Percentiles rank a stretch among this genome's conserved stretches.
Evolutionary conservation across 2,888 invertebrate species (phyloP).

Genomic region (Margaritifera margaritifera): DNA sequence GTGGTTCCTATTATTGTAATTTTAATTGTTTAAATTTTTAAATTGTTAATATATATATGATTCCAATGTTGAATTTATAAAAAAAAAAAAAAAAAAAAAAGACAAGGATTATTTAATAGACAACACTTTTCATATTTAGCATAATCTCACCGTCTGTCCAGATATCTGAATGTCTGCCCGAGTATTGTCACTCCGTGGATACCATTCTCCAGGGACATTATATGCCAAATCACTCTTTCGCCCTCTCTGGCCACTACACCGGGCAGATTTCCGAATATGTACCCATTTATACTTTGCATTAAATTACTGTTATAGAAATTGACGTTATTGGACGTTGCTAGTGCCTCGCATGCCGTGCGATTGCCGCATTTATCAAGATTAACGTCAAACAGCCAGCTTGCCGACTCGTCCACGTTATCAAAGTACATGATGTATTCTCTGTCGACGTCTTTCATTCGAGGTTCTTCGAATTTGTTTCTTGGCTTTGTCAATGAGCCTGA

Average conservation of each 20-base stretch:
- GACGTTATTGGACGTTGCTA: conserved; percentile 4
- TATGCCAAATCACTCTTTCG: conserved; percentile 33
- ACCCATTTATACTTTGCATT: conserved; percentile 41
- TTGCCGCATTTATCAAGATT: conserved; percentile 40
- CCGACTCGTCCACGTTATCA: conserved; percentile 44
- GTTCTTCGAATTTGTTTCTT: not conserved
- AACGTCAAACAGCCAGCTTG: conserved; percentile 36
- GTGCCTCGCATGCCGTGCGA: conserved; percentile 17
- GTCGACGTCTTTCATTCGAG: conserved; percentile 33
- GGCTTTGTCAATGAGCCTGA: not conserved
- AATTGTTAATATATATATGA: no score
- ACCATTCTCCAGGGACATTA: conserved; percentile 29
- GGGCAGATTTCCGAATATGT: conserved; percentile 37
- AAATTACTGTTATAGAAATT: conserved; percentile 14
- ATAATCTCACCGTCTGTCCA: no score
- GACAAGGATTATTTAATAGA: no score
- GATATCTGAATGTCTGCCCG: conserved; percentile 14
- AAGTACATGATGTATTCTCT: conserved; percentile 40
- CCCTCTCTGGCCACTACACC: conserved; percentile 35
- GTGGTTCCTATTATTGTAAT: no score
- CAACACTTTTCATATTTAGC: no score
- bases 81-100: no score
- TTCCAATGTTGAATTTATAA: no score
- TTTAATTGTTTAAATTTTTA: no score
- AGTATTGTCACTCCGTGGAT: conserved; percentile 28